Percentiles rank a stretch among this genome's conserved stretches.
Conservation (phyloP, 2,888 invertebrate genomes). For the Polydrusus cervinus region DNA sequence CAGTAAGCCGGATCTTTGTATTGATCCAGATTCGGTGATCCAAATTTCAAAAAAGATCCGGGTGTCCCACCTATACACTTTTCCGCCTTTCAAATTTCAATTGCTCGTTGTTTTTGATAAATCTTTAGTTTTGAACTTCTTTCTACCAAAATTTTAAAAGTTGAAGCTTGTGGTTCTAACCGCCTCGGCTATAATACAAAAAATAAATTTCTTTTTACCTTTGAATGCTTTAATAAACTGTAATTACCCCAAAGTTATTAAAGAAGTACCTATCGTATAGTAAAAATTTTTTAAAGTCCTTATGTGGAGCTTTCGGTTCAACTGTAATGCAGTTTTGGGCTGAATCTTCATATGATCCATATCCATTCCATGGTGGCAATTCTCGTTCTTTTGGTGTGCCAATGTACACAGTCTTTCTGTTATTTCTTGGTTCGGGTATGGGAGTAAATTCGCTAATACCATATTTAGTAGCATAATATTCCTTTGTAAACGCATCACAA, state of each 20-base stretch:
- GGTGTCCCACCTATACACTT: no score
- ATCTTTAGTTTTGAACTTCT: no score
- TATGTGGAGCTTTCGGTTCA: slow-evolving; percentile 84
- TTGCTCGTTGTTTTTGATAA: no score
- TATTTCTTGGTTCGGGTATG: slow-evolving; percentile 71
- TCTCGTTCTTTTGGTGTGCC: slow-evolving; percentile 70
- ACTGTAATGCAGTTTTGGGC: slow-evolving; percentile 89
- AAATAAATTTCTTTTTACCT: no score
- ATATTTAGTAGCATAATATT: slow-evolving; percentile 80
- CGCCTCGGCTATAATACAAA: no score
- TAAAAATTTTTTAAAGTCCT: slow-evolving; percentile 87
- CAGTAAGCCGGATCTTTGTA: no score
- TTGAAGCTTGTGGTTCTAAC: no score
- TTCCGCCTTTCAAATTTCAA: no score
- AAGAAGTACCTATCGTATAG: slow-evolving; percentile 80
- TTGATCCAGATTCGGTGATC: no score
- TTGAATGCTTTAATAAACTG: not conserved
- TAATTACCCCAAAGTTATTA: slow-evolving; percentile 25
- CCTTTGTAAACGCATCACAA: slow-evolving; percentile 89
- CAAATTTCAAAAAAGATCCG: no score
- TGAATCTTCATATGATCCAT: slow-evolving; percentile 91
- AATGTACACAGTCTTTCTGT: slow-evolving; percentile 63
- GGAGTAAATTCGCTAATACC: slow-evolving; percentile 79
- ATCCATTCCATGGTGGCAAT: slow-evolving; percentile 93
- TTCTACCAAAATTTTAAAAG: no score